Conservation (phyloP, 2,797 vertebrate species). For the Petrocephalus schoutedeni region DNA sequence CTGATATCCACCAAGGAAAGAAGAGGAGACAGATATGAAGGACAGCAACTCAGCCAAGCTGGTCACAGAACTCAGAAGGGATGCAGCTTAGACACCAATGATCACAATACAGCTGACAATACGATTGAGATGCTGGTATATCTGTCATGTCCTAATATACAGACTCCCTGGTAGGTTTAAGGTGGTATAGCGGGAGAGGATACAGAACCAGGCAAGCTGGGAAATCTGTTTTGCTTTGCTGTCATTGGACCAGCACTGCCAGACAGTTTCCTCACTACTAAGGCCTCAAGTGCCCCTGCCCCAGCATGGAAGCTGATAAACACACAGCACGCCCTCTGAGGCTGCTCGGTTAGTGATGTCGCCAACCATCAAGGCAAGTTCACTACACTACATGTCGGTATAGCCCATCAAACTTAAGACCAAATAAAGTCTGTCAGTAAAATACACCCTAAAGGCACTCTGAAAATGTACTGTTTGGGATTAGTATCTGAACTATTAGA, state of each 20-base stretch:
- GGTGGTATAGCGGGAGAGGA: not conserved
- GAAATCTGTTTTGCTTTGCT: not conserved
- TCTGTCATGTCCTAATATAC: not conserved
- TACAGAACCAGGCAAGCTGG: slow-evolving; percentile 1
- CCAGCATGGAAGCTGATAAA: slow-evolving; percentile 9
- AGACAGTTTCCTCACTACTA: slow-evolving; percentile 43
- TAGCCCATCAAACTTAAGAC: not conserved
- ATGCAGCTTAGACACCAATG: not conserved
- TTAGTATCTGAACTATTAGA: not conserved
- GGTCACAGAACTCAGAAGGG: not conserved
- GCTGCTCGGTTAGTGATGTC: not conserved
- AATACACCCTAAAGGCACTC: not conserved
- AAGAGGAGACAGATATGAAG: not conserved
- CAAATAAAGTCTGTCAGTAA: not conserved
- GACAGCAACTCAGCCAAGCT: not conserved
- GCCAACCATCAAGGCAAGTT: not conserved
- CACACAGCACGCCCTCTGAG: slow-evolving; percentile 32
- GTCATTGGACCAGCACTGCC: slow-evolving; percentile 13
- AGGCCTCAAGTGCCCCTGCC: slow-evolving; percentile 28
- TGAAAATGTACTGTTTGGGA: not conserved
- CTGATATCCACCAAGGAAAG: not conserved
- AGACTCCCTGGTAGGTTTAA: slow-evolving; percentile 23
- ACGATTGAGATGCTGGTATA: not conserved
- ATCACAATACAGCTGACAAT: not conserved
- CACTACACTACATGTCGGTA: not conserved